Evolutionary conservation across 2,888 invertebrate species (phyloP).

Genomic region (Apodemia hepburni): DNA sequence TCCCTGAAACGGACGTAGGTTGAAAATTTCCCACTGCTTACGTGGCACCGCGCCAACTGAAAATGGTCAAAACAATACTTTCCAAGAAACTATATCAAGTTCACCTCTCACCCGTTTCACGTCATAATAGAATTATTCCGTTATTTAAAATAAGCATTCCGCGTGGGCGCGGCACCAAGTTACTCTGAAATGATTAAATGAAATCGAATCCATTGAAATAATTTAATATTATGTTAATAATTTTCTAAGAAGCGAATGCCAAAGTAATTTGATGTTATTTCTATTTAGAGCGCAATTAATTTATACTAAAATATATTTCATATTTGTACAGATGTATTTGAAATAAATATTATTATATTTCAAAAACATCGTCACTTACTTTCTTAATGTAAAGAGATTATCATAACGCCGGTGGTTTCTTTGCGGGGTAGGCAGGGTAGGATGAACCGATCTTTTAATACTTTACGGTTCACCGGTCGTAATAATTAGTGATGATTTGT

Average conservation of each 20-base stretch:
- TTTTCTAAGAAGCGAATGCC: background rate
- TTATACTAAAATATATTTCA: too few relatives aligned
- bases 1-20: constrained; percentile 4
- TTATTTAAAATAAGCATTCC: constrained; percentile 5
- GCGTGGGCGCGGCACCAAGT: background rate
- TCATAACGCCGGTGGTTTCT: too few relatives aligned
- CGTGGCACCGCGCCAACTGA: constrained; percentile 26
- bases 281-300: too few relatives aligned
- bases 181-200: background rate
- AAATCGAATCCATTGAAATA: constrained; percentile 15
- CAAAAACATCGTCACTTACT: too few relatives aligned
- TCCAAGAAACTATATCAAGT: constrained; percentile 26
- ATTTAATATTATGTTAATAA: background rate
- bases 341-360: too few relatives aligned
- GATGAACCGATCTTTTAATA: too few relatives aligned
- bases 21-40: constrained; percentile 19
- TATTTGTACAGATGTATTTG: too few relatives aligned
- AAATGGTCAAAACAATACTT: constrained; percentile 27
- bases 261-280: too few relatives aligned
- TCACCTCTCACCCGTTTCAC: constrained; percentile 18
- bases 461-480: too few relatives aligned
- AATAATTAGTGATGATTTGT: too few relatives aligned
- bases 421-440: too few relatives aligned
- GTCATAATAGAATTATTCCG: background rate
- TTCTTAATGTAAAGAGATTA: too few relatives aligned